Evolutionary conservation across 2,888 invertebrate species (phyloP).

Genomic region (Euspilapteryx auroguttella): DNA sequence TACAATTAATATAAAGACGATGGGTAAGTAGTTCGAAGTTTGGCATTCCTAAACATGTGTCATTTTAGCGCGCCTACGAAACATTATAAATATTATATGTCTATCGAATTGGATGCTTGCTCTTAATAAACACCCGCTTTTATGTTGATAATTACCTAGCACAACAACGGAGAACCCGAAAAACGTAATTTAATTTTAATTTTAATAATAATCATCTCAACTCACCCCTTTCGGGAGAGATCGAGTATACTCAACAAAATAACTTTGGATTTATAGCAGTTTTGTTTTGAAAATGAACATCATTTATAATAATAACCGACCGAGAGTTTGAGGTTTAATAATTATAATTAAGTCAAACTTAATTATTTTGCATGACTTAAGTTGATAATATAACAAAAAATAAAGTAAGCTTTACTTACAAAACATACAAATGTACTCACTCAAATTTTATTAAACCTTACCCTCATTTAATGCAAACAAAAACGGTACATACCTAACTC

Average conservation of each 20-base stretch:
- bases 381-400: too few relatives aligned
- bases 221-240: slow-evolving; percentile 1
- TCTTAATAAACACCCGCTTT: slow-evolving; percentile 3
- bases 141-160: slow-evolving; percentile 2
- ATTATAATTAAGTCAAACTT: too few relatives aligned
- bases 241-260: not conserved
- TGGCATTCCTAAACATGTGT: too few relatives aligned
- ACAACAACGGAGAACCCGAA: slow-evolving; percentile 2
- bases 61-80: slow-evolving; percentile 1
- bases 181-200: slow-evolving; percentile 4
- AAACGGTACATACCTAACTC: not conserved
- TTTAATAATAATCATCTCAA: slow-evolving; percentile 2
- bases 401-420: too few relatives aligned
- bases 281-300: not conserved
- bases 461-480: too few relatives aligned
- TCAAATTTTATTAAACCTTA: too few relatives aligned
- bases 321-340: too few relatives aligned
- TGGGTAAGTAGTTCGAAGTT: too few relatives aligned
- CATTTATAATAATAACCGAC: not conserved
- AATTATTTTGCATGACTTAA: too few relatives aligned
- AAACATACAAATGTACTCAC: too few relatives aligned
- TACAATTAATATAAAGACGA: not conserved
- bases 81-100: slow-evolving; percentile 2
- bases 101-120: slow-evolving; percentile 4
- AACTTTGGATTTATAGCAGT: not conserved